These are phyloP conservation scores for Drosophila hamatofila DNA, from an alignment of 2,888 invertebrate species.

Conservation along the genomic window DNA sequence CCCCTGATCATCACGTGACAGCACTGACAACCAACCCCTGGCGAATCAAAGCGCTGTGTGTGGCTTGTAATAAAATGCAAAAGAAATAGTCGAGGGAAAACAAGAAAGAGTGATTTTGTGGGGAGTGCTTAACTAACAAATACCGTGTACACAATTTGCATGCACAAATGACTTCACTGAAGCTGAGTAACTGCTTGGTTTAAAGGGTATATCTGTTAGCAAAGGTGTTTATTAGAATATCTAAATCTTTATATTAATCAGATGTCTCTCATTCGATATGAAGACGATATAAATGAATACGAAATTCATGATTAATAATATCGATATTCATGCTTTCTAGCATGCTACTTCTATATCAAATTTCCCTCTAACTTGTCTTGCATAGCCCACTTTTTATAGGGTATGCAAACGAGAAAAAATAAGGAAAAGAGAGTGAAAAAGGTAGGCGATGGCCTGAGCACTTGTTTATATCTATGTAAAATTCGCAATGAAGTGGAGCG, in stretches of 20 bases:
- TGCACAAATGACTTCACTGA: too few relatives aligned
- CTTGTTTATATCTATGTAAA: conserved; percentile 78
- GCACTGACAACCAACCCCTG: conserved; percentile 47
- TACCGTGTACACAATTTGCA: background rate
- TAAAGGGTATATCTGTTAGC: too few relatives aligned
- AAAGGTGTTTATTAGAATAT: too few relatives aligned
- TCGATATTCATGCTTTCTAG: too few relatives aligned
- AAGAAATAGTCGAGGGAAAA: conserved; percentile 34
- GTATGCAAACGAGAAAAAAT: conserved; percentile 13
- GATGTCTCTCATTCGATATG: too few relatives aligned
- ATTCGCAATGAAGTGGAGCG: conserved; percentile 68
- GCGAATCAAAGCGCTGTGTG: conserved; percentile 58
- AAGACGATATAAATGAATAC: too few relatives aligned
- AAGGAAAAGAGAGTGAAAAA: conserved; percentile 46
- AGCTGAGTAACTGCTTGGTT: too few relatives aligned
- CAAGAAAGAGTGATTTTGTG: background rate
- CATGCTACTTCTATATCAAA: background rate
- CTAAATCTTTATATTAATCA: too few relatives aligned
- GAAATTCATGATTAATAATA: too few relatives aligned
- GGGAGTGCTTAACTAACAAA: background rate
- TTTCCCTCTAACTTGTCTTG: background rate
- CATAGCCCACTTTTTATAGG: background rate
- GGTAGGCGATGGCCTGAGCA: conserved; percentile 72
- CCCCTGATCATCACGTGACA: conserved; percentile 7
- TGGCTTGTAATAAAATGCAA: conserved; percentile 74